Conservation (phyloP, 2,113 vertebrate species). For the Todiramphus chloris region DNA sequence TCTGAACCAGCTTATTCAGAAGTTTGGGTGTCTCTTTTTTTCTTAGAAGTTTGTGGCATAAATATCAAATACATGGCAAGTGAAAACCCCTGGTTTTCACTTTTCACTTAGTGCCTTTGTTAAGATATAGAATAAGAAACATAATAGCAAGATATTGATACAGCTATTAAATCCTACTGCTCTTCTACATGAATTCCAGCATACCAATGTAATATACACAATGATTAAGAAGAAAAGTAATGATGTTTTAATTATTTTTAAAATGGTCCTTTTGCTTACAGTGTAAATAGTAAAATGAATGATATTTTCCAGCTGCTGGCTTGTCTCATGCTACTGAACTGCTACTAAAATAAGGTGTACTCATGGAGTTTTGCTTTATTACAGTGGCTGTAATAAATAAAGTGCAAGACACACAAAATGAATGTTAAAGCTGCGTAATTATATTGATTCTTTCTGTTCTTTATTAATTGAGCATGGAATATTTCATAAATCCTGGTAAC, state of each 20-base stretch:
- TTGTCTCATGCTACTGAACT: not conserved
- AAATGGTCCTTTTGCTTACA: not conserved
- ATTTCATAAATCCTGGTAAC: not conserved
- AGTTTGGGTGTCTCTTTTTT: not conserved
- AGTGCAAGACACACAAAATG: not conserved
- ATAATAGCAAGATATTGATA: not conserved
- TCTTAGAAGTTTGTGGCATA: not conserved
- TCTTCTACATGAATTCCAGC: not conserved
- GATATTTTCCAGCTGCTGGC: not conserved
- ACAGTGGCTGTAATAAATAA: not conserved
- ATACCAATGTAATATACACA: not conserved
- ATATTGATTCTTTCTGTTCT: not conserved
- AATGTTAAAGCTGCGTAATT: not conserved
- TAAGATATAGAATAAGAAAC: not conserved
- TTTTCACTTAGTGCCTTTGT: not conserved
- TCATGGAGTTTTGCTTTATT: not conserved
- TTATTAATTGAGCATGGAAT: not conserved
- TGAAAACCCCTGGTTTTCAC: not conserved
- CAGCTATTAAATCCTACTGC: not conserved
- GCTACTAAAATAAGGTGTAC: not conserved
- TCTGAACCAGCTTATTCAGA: not conserved
- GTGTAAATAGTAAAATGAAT: not conserved
- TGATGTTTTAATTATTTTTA: not conserved
- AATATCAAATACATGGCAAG: not conserved
- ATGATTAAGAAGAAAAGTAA: not conserved